Base-by-base conservation (phyloP, 2,888 invertebrate species). In the Stenoptilia bipunctidactyla region DNA sequence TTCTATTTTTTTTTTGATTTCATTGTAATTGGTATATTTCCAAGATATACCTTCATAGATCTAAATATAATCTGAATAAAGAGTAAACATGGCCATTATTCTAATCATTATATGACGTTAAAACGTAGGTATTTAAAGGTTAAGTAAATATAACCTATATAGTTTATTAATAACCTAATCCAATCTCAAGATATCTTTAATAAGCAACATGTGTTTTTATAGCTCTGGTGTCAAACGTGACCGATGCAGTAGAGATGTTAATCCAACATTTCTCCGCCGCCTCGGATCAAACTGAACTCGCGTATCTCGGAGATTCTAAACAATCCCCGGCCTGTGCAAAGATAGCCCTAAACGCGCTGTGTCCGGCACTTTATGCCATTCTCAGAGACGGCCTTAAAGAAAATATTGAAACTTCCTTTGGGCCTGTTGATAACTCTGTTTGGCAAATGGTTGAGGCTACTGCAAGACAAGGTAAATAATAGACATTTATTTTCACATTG, bases 371-470 rank as follows among this genome's bases (percentile, higher is more conserved):
- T 27, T 92, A 94, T 54, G 90, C 92, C 2, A 87, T 96, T 42
- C 87, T 96, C 56, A 89, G 91, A 52, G 94, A 96, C 63, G 96
- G 95, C 1, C 85, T 96, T 13, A 91, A 91, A 61, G 90, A 92
- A 27, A 89, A 87, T 50, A 85, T 94, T 39, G 90, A 92, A 61
- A 93, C 94, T 3, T 89, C 94, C 30, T 95, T 95, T 61, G 95
- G 95, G 34, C 90, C 92, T 13, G 92, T 94, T 39, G 88, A 90
- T 51, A 93, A 95, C 63, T 92, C 93, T 5, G 93, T 94, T 38
- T 96, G 95, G 95, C 92, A 92, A 76, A 92, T 96, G 50, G 91
- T 94, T 3, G 94, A 95, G 73, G 92, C 93, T 27, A 92, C 94
- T 6, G 91, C 94, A 10, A 92, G 94, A 66, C 91, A 92, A 84